Conservation (phyloP, 2,888 invertebrate species). For the Drosophila formosana region DNA sequence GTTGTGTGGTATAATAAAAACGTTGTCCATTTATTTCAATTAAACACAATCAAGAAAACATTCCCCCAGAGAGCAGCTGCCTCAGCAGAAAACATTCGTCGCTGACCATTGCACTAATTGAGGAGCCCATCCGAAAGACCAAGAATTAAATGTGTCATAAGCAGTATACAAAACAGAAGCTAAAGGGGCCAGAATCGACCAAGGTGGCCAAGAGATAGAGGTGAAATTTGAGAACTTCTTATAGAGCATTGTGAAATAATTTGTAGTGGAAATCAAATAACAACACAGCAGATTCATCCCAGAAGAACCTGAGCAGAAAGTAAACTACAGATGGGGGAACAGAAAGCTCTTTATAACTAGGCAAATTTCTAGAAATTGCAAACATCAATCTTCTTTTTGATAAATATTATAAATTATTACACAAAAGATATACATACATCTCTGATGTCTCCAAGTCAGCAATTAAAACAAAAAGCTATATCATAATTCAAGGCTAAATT, state of each 20-base stretch:
- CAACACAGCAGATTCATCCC: background rate
- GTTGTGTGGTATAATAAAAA: conserved; percentile 49
- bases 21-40: conserved; percentile 82
- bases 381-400: too few relatives aligned
- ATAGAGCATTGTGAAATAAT: too few relatives aligned
- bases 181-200: background rate
- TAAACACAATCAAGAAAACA: conserved; percentile 82
- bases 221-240: background rate
- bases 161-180: background rate
- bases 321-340: too few relatives aligned
- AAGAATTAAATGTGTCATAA: conserved; percentile 4
- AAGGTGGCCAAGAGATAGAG: background rate
- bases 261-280: background rate
- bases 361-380: too few relatives aligned
- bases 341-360: too few relatives aligned
- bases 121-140: conserved; percentile 9
- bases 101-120: conserved; percentile 50
- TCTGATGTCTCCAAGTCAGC: too few relatives aligned
- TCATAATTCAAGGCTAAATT: background rate
- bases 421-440: too few relatives aligned
- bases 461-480: too few relatives aligned
- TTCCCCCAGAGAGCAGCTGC: conserved; percentile 34
- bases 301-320: too few relatives aligned
- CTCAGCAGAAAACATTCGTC: conserved; percentile 31
- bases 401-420: too few relatives aligned